phyloP scores from a whole-genome alignment of 2,113 vertebrate genomes.

The Hirundichthys speculiger region DNA sequence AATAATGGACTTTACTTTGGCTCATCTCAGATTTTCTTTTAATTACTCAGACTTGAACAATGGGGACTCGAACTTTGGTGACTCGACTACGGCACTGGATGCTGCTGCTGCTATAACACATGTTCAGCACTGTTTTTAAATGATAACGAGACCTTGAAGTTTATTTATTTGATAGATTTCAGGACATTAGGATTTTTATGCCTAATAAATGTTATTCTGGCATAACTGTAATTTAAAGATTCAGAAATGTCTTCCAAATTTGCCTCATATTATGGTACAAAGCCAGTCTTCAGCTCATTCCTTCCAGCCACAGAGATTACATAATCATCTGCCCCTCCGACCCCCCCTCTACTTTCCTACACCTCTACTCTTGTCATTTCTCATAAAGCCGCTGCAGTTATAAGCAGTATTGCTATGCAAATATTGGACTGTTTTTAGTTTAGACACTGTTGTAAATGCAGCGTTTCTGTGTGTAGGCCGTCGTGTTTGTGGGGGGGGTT shows the following conservation, averaged over 20 bases:
- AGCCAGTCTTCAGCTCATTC: constrained; percentile 17
- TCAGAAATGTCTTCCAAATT: neutral
- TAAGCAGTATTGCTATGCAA: neutral
- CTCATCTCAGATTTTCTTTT: no score
- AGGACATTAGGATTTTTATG: neutral
- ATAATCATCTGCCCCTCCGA: constrained; percentile 24
- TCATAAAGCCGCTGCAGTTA: constrained; percentile 12
- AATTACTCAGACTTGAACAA: no score
- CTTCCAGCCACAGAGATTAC: constrained; percentile 42
- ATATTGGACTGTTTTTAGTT: neutral
- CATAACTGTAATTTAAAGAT: neutral
- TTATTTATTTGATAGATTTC: neutral
- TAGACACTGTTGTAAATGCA: neutral
- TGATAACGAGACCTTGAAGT: neutral
- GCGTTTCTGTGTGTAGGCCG: no score
- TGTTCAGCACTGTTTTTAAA: neutral
- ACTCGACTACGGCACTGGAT: neutral
- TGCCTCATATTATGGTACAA: constrained; percentile 2
- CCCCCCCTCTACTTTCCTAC: constrained; percentile 13
- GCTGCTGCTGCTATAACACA: neutral
- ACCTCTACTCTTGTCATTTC: constrained; percentile 17
- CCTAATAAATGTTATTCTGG: no score
- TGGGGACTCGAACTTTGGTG: no score
- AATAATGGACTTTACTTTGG: no score
- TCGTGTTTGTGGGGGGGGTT: no score